Percentiles rank a stretch among this genome's conserved stretches.
These are phyloP conservation scores for Leptothorax acervorum DNA, from an alignment of 2,888 invertebrate species.

Conservation along the genomic window DNA sequence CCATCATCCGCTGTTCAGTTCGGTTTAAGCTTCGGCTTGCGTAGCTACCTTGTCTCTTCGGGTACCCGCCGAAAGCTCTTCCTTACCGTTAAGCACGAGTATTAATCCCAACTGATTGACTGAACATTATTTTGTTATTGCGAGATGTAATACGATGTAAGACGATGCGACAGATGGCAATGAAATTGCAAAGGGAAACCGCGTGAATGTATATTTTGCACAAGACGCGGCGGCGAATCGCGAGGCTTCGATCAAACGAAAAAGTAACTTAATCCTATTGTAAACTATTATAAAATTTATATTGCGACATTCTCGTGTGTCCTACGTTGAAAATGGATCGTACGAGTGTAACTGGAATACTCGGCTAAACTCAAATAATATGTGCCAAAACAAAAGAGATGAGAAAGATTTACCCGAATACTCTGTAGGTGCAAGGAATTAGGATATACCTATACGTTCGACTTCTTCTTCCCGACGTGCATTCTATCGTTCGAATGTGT, in stretches of 20 bases:
- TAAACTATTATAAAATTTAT: conserved; percentile 32
- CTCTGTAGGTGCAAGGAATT: background rate
- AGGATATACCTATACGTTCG: background rate
- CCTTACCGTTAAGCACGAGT: conserved; percentile 76
- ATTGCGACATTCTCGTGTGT: background rate
- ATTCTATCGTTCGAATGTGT: background rate
- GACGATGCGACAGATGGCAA: conserved; percentile 25
- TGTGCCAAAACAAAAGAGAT: conserved; percentile 4
- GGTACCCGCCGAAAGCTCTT: conserved; percentile 67
- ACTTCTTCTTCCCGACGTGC: background rate
- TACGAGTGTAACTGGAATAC: conserved; percentile 1
- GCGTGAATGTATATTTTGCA: conserved; percentile 50
- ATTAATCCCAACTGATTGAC: conserved; percentile 83
- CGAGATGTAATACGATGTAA: conserved; percentile 72
- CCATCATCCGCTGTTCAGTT: conserved; percentile 6
- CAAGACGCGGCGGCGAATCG: conserved; percentile 19
- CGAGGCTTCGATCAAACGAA: conserved; percentile 11
- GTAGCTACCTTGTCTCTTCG: conserved; percentile 15
- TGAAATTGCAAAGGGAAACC: conserved; percentile 17
- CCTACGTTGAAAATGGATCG: background rate
- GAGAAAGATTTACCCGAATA: background rate
- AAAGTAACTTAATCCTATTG: conserved; percentile 18
- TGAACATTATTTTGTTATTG: conserved; percentile 84
- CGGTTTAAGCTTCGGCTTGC: conserved; percentile 14
- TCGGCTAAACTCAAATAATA: conserved; percentile 7